Conservation (phyloP, 2,888 invertebrate species). For the Leistus spinibarbis region DNA sequence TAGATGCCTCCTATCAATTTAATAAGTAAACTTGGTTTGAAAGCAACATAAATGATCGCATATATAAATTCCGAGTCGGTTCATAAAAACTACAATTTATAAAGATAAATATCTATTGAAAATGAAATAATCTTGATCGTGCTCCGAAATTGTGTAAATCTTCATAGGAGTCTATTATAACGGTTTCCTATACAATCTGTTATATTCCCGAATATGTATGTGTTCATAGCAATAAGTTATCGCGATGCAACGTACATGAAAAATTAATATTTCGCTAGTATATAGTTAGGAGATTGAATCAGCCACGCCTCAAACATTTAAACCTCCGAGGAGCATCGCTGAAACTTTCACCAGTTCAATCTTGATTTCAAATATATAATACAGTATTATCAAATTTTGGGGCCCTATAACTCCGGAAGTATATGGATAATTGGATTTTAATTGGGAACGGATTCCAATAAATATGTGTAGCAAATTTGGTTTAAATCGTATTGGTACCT, state of each 20-base stretch:
- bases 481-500: neutral
- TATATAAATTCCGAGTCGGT: no score
- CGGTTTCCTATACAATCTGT: neutral
- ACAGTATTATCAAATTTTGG: no score
- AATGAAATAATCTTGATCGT: neutral
- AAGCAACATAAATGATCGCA: no score
- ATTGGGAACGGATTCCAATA: no score
- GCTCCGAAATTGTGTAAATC: neutral
- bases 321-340: neutral
- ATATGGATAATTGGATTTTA: no score
- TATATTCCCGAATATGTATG: neutral
- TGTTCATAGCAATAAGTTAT: neutral
- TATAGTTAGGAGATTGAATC: neutral
- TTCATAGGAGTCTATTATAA: no score
- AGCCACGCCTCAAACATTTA: neutral
- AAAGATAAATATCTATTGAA: neutral
- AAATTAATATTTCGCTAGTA: neutral
- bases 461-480: no score
- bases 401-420: no score
- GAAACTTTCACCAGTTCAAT: constrained; percentile 32
- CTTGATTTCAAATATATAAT: constrained; percentile 30
- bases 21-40: no score
- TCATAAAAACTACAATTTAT: no score
- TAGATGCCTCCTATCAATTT: no score
- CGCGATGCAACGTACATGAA: neutral